Evolutionary conservation across 2,797 vertebrate species (phyloP), one percentile per base, ranked within the genome.

Genomic region (Limosa lapponica): DNA sequence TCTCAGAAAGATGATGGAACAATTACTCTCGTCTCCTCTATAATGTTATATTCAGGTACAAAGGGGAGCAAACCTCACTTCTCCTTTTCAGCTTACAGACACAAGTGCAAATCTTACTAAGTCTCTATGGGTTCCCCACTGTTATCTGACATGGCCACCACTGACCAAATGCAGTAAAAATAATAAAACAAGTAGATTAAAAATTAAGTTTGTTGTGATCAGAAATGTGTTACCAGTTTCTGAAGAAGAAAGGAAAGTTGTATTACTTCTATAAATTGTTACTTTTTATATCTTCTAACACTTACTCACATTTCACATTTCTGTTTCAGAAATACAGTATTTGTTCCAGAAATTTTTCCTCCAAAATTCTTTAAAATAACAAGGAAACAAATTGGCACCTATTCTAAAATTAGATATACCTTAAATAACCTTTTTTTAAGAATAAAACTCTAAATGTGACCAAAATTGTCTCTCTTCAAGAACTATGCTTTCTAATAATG

Each of bases 101-200:
- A 51, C 5, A 19, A 69, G 22, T 12, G 4, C 4, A 90, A 61
- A 48, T 32, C 32, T 58, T 44, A n/a, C 2, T 10, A 52, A 18
- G 5, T 19, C 27, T 67, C 17, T 37, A 14, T 12, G 25, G 16
- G 41, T 30, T 83, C 41, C 52, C 66, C 8, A 10, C 11, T 82
- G 79, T 64, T 11, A 82, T 10, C n/a, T 24, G 39, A 51, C 41
- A 16, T 6, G 18, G 19, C 16, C 0, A 0, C 25, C 59, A 91
- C 12, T 48, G 37, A 78, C 3, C 6, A 62, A 70, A 51, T 54
- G 39, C 46, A 65, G 25, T 19, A 84, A n/a, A 78, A 89, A 70
- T 27, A 30, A 32, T 49, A 58, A 70, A 36, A 3, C 4, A 55
- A 37, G 8, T 16, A 66, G 25, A 55, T 27, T 48, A 72, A 80